A percentile compares a stretch with the other conserved stretches of the same genome.
Conservation (phyloP, 1,140 invertebrate species). For the Formica selysi region DNA sequence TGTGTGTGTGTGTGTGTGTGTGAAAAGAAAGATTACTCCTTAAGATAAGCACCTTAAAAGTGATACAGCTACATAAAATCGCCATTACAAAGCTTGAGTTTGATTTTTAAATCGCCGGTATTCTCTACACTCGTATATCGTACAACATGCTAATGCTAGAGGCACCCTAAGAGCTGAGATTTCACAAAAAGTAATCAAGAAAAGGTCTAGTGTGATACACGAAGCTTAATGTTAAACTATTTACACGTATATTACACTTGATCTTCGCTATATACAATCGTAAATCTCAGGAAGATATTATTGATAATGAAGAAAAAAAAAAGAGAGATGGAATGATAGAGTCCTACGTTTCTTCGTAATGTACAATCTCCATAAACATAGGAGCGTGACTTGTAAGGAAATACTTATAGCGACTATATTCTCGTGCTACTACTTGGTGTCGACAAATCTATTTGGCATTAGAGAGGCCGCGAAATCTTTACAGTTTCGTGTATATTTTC, state of each 20-base stretch:
- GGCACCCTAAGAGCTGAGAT: slow-evolving; percentile 60
- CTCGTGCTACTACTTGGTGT: slow-evolving; percentile 25
- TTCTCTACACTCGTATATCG: slow-evolving; percentile 55
- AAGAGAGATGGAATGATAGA: slow-evolving; percentile 66
- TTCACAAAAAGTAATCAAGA: slow-evolving; percentile 65
- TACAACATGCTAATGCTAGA: slow-evolving; percentile 67
- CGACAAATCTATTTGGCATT: slow-evolving; percentile 35
- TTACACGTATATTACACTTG: slow-evolving; percentile 75
- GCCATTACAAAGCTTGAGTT: slow-evolving; percentile 46
- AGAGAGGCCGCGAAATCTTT: slow-evolving; percentile 42
- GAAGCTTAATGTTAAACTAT: slow-evolving; percentile 75
- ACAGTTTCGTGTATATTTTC: neutral
- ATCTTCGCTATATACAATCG: slow-evolving; percentile 66
- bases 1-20: slow-evolving; percentile 15
- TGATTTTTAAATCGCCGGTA: slow-evolving; percentile 65
- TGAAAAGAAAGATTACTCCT: slow-evolving; percentile 42
- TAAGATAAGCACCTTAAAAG: slow-evolving; percentile 48
- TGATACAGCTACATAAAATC: slow-evolving; percentile 41
- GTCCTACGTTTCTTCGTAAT: slow-evolving; percentile 49
- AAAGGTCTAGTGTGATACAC: slow-evolving; percentile 75
- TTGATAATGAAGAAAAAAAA: slow-evolving; percentile 19
- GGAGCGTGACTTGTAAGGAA: slow-evolving; percentile 42
- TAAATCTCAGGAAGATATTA: slow-evolving; percentile 51
- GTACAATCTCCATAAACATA: slow-evolving; percentile 15
- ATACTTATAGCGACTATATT: slow-evolving; percentile 44